Conservation (phyloP, 1,140 invertebrate genomes). For the Zaprionus inermis region DNA sequence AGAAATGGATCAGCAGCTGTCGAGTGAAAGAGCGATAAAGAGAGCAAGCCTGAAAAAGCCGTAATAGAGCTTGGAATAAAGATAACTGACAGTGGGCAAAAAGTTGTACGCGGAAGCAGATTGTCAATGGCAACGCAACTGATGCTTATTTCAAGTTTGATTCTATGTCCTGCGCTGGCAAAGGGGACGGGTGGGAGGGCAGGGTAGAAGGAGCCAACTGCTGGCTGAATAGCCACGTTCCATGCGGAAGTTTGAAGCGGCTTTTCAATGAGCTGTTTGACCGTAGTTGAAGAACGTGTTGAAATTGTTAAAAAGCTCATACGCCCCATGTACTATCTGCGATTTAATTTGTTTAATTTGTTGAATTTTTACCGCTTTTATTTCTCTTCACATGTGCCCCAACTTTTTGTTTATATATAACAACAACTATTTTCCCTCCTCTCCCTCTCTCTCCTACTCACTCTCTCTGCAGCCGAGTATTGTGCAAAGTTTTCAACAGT, state of each 20-base stretch:
- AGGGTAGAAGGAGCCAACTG: background rate
- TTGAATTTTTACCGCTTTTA: slow-evolving; percentile 62
- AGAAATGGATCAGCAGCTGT: slow-evolving; percentile 43
- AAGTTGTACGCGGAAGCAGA: slow-evolving; percentile 61
- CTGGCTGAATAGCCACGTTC: slow-evolving; percentile 23
- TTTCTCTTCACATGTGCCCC: slow-evolving; percentile 54
- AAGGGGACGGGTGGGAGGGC: background rate
- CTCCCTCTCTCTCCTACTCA: too few relatives aligned
- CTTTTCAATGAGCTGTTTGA: slow-evolving; percentile 30
- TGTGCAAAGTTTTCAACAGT: slow-evolving; percentile 47
- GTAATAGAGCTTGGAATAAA: slow-evolving; percentile 10
- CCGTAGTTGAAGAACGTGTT: slow-evolving; percentile 30
- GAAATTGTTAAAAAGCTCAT: slow-evolving; percentile 23
- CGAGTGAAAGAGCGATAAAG: slow-evolving; percentile 24
- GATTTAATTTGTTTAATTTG: slow-evolving; percentile 74
- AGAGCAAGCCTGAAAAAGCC: background rate
- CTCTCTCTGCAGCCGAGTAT: slow-evolving; percentile 14
- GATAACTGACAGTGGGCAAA: slow-evolving; percentile 24
- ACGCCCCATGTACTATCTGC: slow-evolving; percentile 16
- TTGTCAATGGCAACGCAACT: slow-evolving; percentile 63
- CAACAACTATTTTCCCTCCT: slow-evolving; percentile 1
- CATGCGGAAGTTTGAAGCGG: slow-evolving; percentile 55
- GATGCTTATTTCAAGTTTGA: slow-evolving; percentile 65
- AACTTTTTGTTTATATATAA: slow-evolving; percentile 54
- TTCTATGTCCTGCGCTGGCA: slow-evolving; percentile 44